Conservation (phyloP, 2,888 invertebrate genomes). For the Monoplex corrugatus region DNA sequence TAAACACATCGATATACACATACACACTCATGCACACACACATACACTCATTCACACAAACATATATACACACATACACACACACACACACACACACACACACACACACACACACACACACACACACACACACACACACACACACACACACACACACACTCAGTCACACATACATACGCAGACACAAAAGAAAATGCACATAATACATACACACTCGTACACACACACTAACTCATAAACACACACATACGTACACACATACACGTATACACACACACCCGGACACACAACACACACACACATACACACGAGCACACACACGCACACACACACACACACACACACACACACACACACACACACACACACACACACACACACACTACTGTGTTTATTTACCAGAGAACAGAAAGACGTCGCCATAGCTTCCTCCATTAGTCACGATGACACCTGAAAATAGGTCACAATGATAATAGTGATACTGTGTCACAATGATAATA, state of each 20-base stretch:
- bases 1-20: neutral
- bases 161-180: neutral
- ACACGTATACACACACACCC: neutral
- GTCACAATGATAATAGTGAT: neutral
- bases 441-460: neutral
- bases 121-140: neutral
- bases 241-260: neutral
- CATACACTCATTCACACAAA: neutral
- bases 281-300: too few species aligned
- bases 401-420: neutral
- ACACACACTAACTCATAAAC: too few species aligned
- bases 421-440: neutral
- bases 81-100: slow-evolving; percentile 22
- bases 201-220: too few species aligned
- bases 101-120: slow-evolving; percentile 5
- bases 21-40: neutral
- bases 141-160: neutral
- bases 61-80: neutral
- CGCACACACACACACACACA: neutral
- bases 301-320: too few species aligned
- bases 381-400: neutral
- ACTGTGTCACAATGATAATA: neutral
- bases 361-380: neutral
- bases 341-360: neutral
- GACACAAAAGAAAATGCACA: neutral